Conservation (phyloP, 2,797 vertebrate genomes). For the Alauda arvensis region DNA sequence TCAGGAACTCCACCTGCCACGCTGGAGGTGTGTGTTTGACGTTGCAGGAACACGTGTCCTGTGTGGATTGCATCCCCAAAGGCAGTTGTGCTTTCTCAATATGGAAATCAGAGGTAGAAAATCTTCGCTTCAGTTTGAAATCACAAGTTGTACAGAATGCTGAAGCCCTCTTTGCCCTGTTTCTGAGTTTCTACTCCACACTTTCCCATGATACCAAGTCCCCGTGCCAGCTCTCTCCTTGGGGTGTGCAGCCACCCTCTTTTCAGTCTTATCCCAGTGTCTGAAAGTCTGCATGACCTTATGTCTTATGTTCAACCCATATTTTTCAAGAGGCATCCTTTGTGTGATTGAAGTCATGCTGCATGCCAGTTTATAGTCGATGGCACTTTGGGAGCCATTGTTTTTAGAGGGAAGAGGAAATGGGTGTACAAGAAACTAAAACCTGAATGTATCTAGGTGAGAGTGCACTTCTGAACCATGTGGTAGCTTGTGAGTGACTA, state of each 20-base stretch:
- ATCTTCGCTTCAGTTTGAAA: neutral
- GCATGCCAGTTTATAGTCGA: neutral
- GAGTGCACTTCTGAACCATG: neutral
- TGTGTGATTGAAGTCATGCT: neutral
- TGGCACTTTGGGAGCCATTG: neutral
- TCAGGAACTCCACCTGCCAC: neutral
- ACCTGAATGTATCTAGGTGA: neutral
- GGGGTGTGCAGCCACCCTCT: neutral
- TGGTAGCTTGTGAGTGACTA: neutral
- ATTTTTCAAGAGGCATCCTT: neutral
- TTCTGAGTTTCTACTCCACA: neutral
- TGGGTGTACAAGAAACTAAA: neutral
- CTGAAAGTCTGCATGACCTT: neutral
- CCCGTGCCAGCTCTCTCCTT: neutral
- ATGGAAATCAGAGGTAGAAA: neutral
- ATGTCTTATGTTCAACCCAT: fast-evolving
- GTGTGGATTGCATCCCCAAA: neutral
- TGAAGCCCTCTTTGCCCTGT: neutral
- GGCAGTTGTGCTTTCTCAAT: neutral
- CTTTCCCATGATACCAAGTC: neutral
- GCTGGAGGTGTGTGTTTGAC: neutral
- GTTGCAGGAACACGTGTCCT: neutral
- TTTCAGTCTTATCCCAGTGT: neutral
- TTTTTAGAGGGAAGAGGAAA: neutral
- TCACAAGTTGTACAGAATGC: neutral